These are phyloP conservation scores for Trisateles emortualis DNA, from an alignment of 2,888 invertebrate genomes.

Conservation along the genomic window DNA sequence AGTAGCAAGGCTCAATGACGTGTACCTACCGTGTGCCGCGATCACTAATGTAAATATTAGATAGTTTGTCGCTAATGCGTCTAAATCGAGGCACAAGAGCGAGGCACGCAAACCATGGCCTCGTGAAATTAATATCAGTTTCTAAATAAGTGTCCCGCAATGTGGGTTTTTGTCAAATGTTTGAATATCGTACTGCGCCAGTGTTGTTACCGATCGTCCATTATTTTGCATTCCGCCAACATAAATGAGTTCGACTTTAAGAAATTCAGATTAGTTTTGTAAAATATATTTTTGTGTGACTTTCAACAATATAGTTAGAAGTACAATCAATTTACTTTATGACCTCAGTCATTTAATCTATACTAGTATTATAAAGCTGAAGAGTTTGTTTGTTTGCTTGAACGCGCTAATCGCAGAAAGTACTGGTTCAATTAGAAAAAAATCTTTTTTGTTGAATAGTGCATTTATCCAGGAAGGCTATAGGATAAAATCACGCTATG, in stretches of 20 bases:
- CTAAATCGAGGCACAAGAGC: constrained; percentile 48
- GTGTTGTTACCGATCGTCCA: constrained; percentile 33
- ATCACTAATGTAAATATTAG: constrained; percentile 31
- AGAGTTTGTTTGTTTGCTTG: too few species aligned
- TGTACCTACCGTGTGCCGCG: constrained; percentile 2
- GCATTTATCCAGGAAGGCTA: too few species aligned
- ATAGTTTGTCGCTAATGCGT: constrained; percentile 43
- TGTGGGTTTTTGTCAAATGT: constrained; percentile 65
- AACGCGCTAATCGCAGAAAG: too few species aligned
- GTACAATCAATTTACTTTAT: too few species aligned
- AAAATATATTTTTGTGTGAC: constrained; percentile 22
- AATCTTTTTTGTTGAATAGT: too few species aligned
- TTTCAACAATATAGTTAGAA: too few species aligned
- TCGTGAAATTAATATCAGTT: constrained; percentile 80
- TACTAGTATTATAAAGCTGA: too few species aligned
- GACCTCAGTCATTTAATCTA: too few species aligned
- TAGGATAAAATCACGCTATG: too few species aligned
- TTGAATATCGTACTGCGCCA: constrained; percentile 39
- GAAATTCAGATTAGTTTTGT: constrained; percentile 29
- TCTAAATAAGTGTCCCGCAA: constrained; percentile 76
- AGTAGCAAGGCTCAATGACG: neutral
- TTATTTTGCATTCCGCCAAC: constrained; percentile 31
- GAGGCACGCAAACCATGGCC: constrained; percentile 74
- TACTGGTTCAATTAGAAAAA: too few species aligned
- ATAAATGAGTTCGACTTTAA: constrained; percentile 29